phyloP scores from a whole-genome alignment of 1,140 invertebrate species.

The Cydia fagiglandana region DNA sequence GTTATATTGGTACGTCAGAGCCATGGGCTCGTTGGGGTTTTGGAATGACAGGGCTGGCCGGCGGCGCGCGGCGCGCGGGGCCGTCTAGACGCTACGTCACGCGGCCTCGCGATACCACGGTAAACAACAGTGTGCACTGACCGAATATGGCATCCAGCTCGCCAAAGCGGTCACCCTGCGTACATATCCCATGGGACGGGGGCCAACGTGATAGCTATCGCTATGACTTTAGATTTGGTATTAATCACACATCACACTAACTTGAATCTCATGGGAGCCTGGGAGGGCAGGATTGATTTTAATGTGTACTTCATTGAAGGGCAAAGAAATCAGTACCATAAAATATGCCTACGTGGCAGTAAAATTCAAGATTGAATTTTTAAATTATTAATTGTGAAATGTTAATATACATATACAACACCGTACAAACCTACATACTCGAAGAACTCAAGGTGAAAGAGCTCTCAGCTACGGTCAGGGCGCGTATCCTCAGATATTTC shows the following conservation, averaged over 20 bases:
- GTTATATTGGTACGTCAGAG: not conserved
- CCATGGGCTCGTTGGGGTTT: not conserved
- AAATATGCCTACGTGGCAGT: no score
- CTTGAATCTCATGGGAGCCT: not conserved
- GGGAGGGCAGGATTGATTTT: not conserved
- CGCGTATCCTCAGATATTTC: no score
- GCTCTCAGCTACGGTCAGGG: no score
- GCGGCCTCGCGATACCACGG: constrained; percentile 75
- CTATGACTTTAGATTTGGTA: not conserved
- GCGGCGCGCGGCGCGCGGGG: constrained; percentile 50
- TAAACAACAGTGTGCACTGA: constrained; percentile 78
- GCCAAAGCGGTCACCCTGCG: constrained; percentile 53
- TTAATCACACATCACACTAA: not conserved
- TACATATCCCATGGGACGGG: constrained; percentile 23
- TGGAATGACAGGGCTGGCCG: constrained; percentile 33
- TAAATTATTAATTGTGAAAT: no score
- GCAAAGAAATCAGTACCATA: not conserved
- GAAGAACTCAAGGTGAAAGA: no score
- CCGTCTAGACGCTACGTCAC: constrained; percentile 78
- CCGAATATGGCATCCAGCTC: constrained; percentile 73
- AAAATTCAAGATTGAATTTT: no score
- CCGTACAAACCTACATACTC: no score
- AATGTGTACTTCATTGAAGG: not conserved
- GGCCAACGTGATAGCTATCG: constrained; percentile 17
- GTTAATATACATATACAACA: no score